Base-by-base conservation (phyloP, 2,888 invertebrate genomes). In the Erebia ligea region DNA sequence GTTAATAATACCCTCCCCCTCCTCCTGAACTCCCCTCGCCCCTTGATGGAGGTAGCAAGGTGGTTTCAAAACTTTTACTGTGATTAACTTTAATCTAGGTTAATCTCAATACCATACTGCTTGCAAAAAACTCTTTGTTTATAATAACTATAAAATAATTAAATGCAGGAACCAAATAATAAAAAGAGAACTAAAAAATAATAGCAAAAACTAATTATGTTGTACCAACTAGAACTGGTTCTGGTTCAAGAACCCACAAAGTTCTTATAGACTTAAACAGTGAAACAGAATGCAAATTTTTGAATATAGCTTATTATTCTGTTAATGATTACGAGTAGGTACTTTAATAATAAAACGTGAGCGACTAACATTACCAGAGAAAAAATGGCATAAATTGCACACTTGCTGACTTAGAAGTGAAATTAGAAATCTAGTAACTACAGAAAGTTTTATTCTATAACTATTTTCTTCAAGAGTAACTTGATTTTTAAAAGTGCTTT, bases 391-490 rank as follows among this genome's bases (percentile, higher is more conserved):
- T 58, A 58, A 58, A 34, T 58, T 58, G 57, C 34, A 15, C 57
- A 58, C 34, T 58, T 58, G 8, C 57, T 34, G 57, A 34, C 1
- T 58, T 58, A 8, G 17, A 58, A 58, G 61, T 61, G 61, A 61
- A 61, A 61, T 61, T 61, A 61, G 61, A 61, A 61, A 61, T 42
- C 42, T 61, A 19, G 11, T n/a, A 34, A 34, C 6, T 34, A 42
- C 11, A 11, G 19, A 40, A 45, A 45, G 19, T 58, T 34, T 42
- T 59, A 9, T 42, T 45, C 11, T n/a, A 59, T 17, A 34, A 34
- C 15, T 25, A 42, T 61, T 34, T 34, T 34, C 34, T 57, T 56
- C 17, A 52, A 52, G 6, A 17, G 17, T 17, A 9, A 52, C n/a
- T 9, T 52, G 17, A 9, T 42, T 42, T 42, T 13, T 45, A 45